Evolutionary conservation across 2,888 invertebrate species (phyloP), one percentile per base, ranked within the genome.

Genomic region (Mythimna impura): DNA sequence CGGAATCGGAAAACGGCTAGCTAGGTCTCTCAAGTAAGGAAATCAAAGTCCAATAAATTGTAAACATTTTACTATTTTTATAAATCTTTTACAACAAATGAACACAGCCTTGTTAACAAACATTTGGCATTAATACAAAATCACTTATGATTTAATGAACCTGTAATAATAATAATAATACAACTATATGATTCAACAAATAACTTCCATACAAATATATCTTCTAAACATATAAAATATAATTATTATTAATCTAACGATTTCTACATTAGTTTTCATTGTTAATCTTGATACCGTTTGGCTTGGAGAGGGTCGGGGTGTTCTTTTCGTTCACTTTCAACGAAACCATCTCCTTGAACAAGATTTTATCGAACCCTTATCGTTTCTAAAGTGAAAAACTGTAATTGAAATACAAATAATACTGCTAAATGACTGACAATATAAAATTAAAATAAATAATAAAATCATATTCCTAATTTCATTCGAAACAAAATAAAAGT

Each of bases 351-450:
- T 93, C 94, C 94, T 94, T 94, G 91, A 94, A 94, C 92, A 93
- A 93, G 84, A 94, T 93, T 81, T 90, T 95, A 95, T 87, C 94
- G 94, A 87, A 95, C 93, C 91, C 94, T 94, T 95, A 95, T 93
- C 87, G 93, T 92, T 91, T 95, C 93, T 95, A 95, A 94, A 95
- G 90, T 94, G 95, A 89, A 92, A 94, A 92, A 95, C 95, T 95
- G 95, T 81, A 95, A 95, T 91, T 89, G 86, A 91, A 94, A 89
- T 86, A 91, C 90, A 81, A 78, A 89, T 76, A 89, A 89, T 71
- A 82, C 81, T 82, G 80, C 88, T 91, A 86, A 87, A 78, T 86
- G 78, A 77, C 64, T 67, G 71, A 84, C 76, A 75, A 78, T 76
- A 78, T 20, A 74, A 75, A 30, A 81, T 70, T 71, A 61, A 75